phyloP scores from a whole-genome alignment of 2,797 vertebrate species.

The Chaetophractus vellerosus region DNA sequence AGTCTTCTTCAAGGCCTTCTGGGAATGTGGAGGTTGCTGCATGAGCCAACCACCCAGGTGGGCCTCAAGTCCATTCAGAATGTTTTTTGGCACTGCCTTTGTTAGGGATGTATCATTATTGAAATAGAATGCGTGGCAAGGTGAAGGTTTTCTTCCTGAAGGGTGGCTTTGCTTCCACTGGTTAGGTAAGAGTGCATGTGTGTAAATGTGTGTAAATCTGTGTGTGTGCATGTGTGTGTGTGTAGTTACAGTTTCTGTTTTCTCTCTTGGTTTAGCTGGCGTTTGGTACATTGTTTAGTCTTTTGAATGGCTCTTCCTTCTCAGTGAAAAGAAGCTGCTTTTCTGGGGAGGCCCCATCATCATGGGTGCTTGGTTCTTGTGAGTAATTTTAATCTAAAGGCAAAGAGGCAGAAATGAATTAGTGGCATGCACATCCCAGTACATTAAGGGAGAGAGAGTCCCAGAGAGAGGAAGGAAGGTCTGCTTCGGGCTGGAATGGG shows the following conservation, averaged over 20 bases:
- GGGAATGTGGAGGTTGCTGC: conserved; percentile 28
- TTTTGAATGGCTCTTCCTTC: conserved; percentile 93
- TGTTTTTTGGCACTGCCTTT: conserved; percentile 68
- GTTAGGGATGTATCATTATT: conserved; percentile 29
- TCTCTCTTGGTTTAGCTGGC: conserved; percentile 65
- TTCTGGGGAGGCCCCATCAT: conserved; percentile 95
- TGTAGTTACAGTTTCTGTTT: conserved; percentile 52
- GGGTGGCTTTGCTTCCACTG: conserved; percentile 64
- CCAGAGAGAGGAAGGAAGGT: conserved; percentile 5
- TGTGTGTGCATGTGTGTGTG: conserved; percentile 17
- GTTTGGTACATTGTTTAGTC: conserved; percentile 89
- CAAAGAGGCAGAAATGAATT: conserved; percentile 78
- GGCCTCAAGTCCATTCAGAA: conserved; percentile 28
- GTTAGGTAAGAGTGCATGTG: conserved; percentile 19
- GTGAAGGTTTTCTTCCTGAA: conserved; percentile 71
- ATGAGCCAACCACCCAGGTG: conserved; percentile 44
- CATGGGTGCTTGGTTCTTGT: conserved; percentile 98
- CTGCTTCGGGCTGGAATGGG: conserved; percentile 61
- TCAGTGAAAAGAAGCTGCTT: conserved; percentile 96
- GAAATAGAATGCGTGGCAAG: conserved; percentile 67
- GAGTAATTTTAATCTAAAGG: conserved; percentile 95
- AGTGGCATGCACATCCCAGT: conserved; percentile 23
- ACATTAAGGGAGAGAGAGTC: not conserved
- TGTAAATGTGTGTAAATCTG: not conserved
- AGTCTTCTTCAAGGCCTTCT: conserved; percentile 29